Conservation (phyloP, 2,797 vertebrate species). For the Lepidocolaptes lacrymiger region DNA sequence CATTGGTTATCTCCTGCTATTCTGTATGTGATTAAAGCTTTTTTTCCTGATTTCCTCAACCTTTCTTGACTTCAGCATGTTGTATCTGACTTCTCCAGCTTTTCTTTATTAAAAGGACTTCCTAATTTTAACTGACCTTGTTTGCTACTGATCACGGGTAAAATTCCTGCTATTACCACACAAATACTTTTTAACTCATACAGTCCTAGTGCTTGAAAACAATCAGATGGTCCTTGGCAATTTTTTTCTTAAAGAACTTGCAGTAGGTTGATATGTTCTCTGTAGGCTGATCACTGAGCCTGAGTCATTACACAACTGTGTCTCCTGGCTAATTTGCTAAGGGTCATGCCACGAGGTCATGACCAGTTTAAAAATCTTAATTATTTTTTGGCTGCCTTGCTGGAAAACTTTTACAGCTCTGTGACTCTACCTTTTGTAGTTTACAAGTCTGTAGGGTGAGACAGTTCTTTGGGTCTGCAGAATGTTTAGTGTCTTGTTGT, state of each 20-base stretch:
- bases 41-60: not conserved
- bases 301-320: not conserved
- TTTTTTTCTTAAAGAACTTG: not conserved
- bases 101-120: not conserved
- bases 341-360: not conserved
- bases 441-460: not conserved
- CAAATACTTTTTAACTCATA: not conserved
- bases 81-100: not conserved
- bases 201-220: not conserved
- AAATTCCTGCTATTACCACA: not conserved
- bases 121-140: not conserved
- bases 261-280: not conserved
- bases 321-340: not conserved
- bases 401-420: not conserved
- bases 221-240: not conserved
- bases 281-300: not conserved
- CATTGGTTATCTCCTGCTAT: not conserved
- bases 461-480: not conserved
- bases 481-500: not conserved
- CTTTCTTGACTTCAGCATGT: not conserved
- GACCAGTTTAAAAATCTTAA: not conserved
- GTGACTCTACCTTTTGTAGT: fast-evolving
- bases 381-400: not conserved
- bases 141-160: not conserved
- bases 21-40: not conserved